Base-by-base conservation (phyloP, 2,797 vertebrate genomes). In the Helarctos malayanus region DNA sequence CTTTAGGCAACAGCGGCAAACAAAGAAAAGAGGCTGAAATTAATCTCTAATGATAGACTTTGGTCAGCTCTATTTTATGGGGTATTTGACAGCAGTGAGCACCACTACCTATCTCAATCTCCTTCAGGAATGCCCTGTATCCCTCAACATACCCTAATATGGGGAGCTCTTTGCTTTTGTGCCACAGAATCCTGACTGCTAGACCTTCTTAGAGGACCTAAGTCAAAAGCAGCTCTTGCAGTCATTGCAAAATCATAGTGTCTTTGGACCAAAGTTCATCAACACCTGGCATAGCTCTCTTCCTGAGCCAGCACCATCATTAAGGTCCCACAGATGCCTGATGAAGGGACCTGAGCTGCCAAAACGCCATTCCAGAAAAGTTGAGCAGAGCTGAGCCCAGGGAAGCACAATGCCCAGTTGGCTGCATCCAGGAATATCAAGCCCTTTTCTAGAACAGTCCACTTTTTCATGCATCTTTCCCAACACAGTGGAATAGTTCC, bases 141-240 rank as follows among this genome's bases (percentile, higher is more conserved):
- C 8, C 25, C 18, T 19, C 16, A 35, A 5, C 14, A n/a, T 7
- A 73, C 15, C 10, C 23, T 13, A 18, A 3, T 27, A 21, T 15
- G 27, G 14, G 4, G 8, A 79, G 14, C 5, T 38, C 81, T 54
- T 68, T 63, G 14, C 75, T 68, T 71, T 84, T 52, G 27, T 47
- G 79, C 18, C 35, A 59, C 18, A 63, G n/a, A 85, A 32, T 56
- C 23, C 52, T 45, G 80, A 73, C n/a, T 32, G 13, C 32, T 59
- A 61, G 21, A 7, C 45, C 76, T 92, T 59, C 18, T 87, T 56
- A 27, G 54, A 57, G 54, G 35, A 82, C 3, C 10, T n/a, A 7
- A 75, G 38, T 91, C 71, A 68, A 82, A 91, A 95, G 75, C 23
- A 84, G 29, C 49, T 83, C 35, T 63, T 92, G 52, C 59, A 78